These are phyloP conservation scores for Toxotes jaculatrix DNA, from an alignment of 2,113 vertebrate genomes.

Conservation along the genomic window DNA sequence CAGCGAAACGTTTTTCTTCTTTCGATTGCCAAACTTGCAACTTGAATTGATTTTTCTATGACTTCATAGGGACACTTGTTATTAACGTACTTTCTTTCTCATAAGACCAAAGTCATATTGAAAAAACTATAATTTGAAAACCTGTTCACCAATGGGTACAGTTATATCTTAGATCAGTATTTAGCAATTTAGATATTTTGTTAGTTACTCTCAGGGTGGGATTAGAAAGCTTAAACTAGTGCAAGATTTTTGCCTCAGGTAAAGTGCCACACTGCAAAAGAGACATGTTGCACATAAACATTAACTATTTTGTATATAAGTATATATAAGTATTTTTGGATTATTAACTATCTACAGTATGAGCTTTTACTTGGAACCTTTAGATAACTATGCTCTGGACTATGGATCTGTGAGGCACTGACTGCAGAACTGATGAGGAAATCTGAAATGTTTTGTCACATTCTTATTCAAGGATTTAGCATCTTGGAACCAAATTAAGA, in stretches of 20 bases:
- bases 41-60: constrained; percentile 31
- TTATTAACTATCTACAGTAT: not conserved
- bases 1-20: constrained; percentile 41
- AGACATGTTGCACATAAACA: not conserved
- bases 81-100: constrained; percentile 28
- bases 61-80: constrained; percentile 39
- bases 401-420: not conserved
- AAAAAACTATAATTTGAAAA: not conserved
- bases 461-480: too few relatives aligned
- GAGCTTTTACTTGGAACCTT: not conserved
- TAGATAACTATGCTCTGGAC: not conserved
- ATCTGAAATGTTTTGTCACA: too few relatives aligned
- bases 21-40: constrained; percentile 27
- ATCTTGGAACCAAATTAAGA: too few relatives aligned
- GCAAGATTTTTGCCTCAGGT: not conserved
- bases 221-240: not conserved
- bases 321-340: not conserved
- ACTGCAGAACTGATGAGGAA: not conserved
- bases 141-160: not conserved
- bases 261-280: not conserved
- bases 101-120: constrained; percentile 23
- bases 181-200: not conserved
- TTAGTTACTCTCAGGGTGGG: not conserved
- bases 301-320: not conserved
- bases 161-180: not conserved